Base-by-base conservation (phyloP, 1,140 invertebrate species). In the Drosophila takahashii region DNA sequence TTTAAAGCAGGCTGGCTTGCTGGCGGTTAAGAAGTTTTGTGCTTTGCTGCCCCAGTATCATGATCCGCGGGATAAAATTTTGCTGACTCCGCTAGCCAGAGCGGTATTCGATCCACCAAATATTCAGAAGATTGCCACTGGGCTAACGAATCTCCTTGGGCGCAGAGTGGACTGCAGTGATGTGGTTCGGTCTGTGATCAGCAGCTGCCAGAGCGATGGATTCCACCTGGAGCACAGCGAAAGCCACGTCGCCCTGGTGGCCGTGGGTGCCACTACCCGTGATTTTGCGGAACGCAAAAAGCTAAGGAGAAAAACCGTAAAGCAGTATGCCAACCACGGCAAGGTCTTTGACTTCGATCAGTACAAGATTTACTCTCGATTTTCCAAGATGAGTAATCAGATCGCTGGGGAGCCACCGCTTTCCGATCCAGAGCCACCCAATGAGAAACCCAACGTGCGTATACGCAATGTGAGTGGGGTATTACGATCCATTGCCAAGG, bases 191-290 rank as follows among this genome's bases (percentile, higher is more conserved):
- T 60, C 60, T 10, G 48, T 84, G 4, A 76, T 84, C 45, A 76
- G 76, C 44, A 84, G 80, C 22, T 84, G 80, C 42, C 80, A 84
- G 53, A 42, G 41, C 27, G 80, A 76, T 7, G 80, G 80, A 18
- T 84, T 79, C 45, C 61, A 84, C 45, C 44, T 84, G 61, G 9
- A 53, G 42, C 22, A 76, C 34, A 84, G 80, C 32, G 47, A 71
- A 37, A 72, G 65, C 2, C 57, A 71, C 44, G 39, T 84, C 22
- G 80, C 80, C 2, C 4, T 84, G 22, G 80, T 84, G 34, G 76
- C 80, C 8, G 48, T 84, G 18, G 80, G 74, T 13, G 57, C 42
- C 18, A 79, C 64, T 0, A 47, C 60, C 5, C 16, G 13, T 4
- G 36, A 34, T 2, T 39, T 36, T 5, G 27, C 18, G 0, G 44